Percentiles rank a stretch among this genome's conserved stretches.
These are phyloP conservation scores for Bubo bubo DNA, from an alignment of 2,113 vertebrate species.

Conservation along the genomic window DNA sequence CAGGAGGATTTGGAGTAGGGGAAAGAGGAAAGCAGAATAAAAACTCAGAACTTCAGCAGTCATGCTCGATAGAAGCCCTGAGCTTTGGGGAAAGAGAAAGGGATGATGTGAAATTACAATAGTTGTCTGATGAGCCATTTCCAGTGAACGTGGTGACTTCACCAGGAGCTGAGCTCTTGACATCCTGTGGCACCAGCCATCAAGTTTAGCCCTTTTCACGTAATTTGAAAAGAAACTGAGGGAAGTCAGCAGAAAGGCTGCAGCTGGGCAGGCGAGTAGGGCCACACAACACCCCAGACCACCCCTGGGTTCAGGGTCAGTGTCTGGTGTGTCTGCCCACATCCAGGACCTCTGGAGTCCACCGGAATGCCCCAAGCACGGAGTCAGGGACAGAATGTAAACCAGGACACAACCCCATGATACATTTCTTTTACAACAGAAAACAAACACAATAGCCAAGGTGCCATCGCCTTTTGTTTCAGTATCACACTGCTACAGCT, in stretches of 20 bases:
- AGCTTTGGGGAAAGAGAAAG: neutral
- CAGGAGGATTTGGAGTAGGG: neutral
- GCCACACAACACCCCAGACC: neutral
- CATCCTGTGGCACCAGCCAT: neutral
- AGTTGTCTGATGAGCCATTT: neutral
- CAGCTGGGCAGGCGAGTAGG: too few species aligned
- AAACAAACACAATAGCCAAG: neutral
- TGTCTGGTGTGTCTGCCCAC: accelerated
- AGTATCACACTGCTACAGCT: neutral
- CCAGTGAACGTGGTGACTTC: accelerated
- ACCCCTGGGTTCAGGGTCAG: neutral
- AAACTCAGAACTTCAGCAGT: neutral
- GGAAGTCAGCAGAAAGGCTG: neutral
- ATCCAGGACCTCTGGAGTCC: neutral
- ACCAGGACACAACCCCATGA: neutral
- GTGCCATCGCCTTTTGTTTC: neutral
- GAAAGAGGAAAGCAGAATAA: neutral
- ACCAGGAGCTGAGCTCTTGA: neutral
- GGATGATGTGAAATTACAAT: accelerated
- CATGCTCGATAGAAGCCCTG: neutral
- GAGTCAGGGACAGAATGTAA: neutral
- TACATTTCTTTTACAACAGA: neutral
- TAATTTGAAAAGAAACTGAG: neutral
- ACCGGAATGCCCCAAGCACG: neutral
- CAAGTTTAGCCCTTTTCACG: neutral